These are phyloP conservation scores for Falco peregrinus DNA, from an alignment of 2,797 vertebrate species.

Conservation along the genomic window DNA sequence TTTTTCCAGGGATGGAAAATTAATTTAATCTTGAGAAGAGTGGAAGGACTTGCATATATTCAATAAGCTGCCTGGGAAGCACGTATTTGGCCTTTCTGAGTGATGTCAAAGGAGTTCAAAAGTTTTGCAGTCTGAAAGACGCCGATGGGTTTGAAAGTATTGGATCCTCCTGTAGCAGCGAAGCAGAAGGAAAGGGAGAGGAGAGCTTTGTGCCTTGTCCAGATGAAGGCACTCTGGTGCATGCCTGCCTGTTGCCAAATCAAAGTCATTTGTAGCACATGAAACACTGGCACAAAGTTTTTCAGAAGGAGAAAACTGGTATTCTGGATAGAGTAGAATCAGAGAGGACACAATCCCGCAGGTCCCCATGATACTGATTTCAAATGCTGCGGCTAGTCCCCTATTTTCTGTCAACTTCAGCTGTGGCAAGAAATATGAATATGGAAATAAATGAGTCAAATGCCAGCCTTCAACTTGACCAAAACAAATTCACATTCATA, in stretches of 20 bases:
- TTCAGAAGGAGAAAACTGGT: neutral
- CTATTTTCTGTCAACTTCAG: neutral
- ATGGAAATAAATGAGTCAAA: neutral
- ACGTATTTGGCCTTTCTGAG: neutral
- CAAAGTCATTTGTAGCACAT: neutral
- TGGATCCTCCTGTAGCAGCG: neutral
- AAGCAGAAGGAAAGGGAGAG: neutral
- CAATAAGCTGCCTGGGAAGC: neutral
- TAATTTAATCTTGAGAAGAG: neutral
- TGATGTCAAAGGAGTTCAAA: neutral
- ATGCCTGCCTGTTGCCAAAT: neutral
- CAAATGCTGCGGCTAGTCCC: neutral
- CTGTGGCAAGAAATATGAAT: neutral
- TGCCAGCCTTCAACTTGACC: neutral
- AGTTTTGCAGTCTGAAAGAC: neutral
- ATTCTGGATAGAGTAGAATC: neutral
- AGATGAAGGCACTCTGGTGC: neutral
- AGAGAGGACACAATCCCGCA: neutral
- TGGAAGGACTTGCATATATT: neutral
- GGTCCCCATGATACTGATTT: neutral
- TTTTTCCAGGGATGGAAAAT: neutral
- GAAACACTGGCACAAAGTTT: neutral
- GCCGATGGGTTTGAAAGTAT: neutral
- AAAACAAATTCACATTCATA: neutral
- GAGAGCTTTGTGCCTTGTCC: neutral